Evolutionary conservation across 2,888 invertebrate genomes (phyloP), one percentile per base, ranked within the genome.

Genomic region (Plebejus anna): DNA sequence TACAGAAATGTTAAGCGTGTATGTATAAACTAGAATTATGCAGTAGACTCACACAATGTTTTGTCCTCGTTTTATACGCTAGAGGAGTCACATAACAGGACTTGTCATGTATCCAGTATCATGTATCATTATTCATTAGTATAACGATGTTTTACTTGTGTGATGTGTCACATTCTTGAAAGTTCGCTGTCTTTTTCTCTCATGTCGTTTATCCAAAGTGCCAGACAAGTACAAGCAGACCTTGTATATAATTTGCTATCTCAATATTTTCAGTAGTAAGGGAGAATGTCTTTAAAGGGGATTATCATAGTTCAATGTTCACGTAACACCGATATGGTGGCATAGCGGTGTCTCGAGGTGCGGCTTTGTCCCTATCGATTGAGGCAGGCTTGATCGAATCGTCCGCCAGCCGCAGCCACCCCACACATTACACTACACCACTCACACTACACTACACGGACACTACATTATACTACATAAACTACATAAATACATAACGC

Each of bases 281-380:
- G 16, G 16, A 55, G 55, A 4, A 16, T 55, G 16, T 55, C 55
- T 16, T 16, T 55, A 55, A 47, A 9, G 13, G 16, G 55, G 55
- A 1, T 55, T 66, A 16, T 70, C 61, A 61, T 61, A 61, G 28
- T 61, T 13, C 13, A 55, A 51, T 70, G 51, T 70, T 51, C 76
- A 70, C 47, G 61, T 70, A 61, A 76, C 66, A 75, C 42, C 66
- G 72, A 76, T 77, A 76, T 76, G 71, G 76, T 70, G 78, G 55
- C 61, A 76, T 47, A 76, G 79, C 77, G 76, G 78, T 77, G 80
- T 86, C 88, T 87, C 84, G 83, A 78, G 83, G 86, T 82, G 90
- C 87, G 91, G 91, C 92, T 92, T 92, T 92, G 91, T 92, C 90
- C 89, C 87, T 42, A 75, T 92, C 91, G 91, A 92, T 92, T 92